Evolutionary conservation across 2,888 invertebrate species (phyloP), one percentile per base, ranked within the genome.

Genomic region (Dryadula phaetusa): DNA sequence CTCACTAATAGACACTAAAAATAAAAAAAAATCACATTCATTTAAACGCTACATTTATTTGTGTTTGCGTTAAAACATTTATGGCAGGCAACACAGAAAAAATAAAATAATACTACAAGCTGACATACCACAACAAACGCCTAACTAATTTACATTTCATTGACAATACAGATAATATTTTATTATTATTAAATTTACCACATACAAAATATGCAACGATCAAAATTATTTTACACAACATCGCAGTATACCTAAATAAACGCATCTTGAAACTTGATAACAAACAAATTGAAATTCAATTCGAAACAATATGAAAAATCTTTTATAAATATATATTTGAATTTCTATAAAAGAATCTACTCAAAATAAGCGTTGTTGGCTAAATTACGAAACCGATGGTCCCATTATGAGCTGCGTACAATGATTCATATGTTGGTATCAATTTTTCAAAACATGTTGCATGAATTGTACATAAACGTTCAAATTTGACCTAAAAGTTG

Each of bases 1-100:
- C 75, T 83, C 80, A 81, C 82, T 86, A 52, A 28, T 77, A 85
- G 80, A 86, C 77, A 80, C 81, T 83, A 76, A 77, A 73, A 81
- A n/a, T n/a, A n/a, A n/a, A 79, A 83, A 85, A 52, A 88, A 83
- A 90, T 90, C 90, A 91, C 91, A 90, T 88, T 86, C 79, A 87
- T 83, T 84, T 81, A 79, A 80, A 72, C 56, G 37, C 71, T 71
- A 82, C 79, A 75, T 71, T 81, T 83, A 75, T 71, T 81, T 83
- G 75, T 64, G 73, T 81, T 76, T 76, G 79, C 76, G 78, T 84
- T 84, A 82, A 79, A 82, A 28, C 73, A 40, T 75, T 77, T 82
- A 87, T 86, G 85, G 87, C 88, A 80, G 79, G 80, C 83, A 86
- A 86, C 81, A 82, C 76, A 79, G 76, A 70, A 74, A n/a, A 75